Evolutionary conservation across 2,888 invertebrate species (phyloP).

Genomic region (Folsomia candida): DNA sequence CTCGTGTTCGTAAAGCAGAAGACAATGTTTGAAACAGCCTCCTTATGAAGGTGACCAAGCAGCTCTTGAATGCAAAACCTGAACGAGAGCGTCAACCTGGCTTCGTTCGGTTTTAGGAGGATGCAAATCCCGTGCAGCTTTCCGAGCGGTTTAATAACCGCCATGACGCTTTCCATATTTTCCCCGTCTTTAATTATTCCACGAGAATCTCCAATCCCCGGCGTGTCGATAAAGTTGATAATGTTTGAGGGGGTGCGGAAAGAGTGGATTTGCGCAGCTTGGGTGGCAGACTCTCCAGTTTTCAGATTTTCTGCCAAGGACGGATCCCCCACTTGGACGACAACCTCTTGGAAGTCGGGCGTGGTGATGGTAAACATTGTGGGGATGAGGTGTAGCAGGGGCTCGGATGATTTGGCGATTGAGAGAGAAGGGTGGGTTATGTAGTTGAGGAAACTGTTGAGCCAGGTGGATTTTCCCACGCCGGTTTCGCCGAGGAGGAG

Average conservation of each 20-base stretch:
- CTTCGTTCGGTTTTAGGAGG: conserved; percentile 36
- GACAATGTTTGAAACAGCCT: conserved; percentile 30
- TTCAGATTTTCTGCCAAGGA: conserved; percentile 15
- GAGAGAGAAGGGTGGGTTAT: conserved; percentile 19
- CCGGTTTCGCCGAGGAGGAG: conserved; percentile 43
- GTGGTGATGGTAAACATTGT: conserved; percentile 25
- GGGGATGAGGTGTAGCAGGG: conserved; percentile 23
- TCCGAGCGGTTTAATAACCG: conserved; percentile 4
- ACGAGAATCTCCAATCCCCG: conserved; percentile 20
- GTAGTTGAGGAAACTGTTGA: conserved; percentile 40
- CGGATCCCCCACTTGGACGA: conserved; percentile 7
- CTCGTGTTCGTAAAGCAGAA: conserved; percentile 39
- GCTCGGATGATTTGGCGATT: conserved; percentile 15
- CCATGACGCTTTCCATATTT: conserved; percentile 29
- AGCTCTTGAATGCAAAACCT: conserved; percentile 36
- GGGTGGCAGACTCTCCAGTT: conserved; percentile 27
- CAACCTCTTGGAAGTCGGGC: conserved; percentile 22
- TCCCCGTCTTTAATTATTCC: conserved; percentile 24
- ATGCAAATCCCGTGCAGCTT: conserved; percentile 37
- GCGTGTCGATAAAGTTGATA: conserved; percentile 39
- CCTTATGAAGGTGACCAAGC: conserved; percentile 29
- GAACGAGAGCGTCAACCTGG: conserved; percentile 22
- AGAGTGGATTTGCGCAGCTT: conserved; percentile 15
- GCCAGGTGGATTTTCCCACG: conserved; percentile 44
- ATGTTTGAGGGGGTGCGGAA: conserved; percentile 9